phyloP scores from a whole-genome alignment of 1,140 invertebrate genomes.

The Caenorhabditis remanei region DNA sequence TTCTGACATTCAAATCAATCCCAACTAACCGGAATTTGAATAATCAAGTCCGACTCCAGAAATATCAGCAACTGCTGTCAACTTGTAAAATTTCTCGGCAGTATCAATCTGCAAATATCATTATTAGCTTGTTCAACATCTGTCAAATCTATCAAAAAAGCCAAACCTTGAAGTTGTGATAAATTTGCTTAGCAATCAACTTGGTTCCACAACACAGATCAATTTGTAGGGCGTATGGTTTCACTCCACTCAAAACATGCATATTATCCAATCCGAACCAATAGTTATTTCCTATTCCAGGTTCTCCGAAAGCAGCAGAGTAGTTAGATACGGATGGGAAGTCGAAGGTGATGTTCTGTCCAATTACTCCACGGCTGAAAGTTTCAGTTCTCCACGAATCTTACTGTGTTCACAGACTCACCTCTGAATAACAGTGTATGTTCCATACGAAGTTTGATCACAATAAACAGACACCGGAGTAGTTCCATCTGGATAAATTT shows the following conservation, averaged over 20 bases:
- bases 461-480: background rate
- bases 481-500: constrained; percentile 11
- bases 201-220: constrained; percentile 9
- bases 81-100: background rate
- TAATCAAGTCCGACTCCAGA: background rate
- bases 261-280: constrained; percentile 28
- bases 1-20: too few relatives aligned
- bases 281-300: constrained; percentile 26
- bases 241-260: background rate
- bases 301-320: background rate
- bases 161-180: background rate
- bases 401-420: background rate
- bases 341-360: background rate
- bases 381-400: background rate
- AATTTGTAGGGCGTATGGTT: background rate
- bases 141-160: background rate
- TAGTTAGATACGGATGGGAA: background rate
- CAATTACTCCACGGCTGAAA: background rate
- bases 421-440: constrained; percentile 27
- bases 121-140: background rate
- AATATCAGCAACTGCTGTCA: background rate
- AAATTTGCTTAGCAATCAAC: constrained; percentile 12
- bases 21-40: background rate
- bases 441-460: background rate
- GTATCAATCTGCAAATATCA: background rate